Evolutionary conservation across 2,113 vertebrate genomes (phyloP).

Genomic region (Otis tarda): DNA sequence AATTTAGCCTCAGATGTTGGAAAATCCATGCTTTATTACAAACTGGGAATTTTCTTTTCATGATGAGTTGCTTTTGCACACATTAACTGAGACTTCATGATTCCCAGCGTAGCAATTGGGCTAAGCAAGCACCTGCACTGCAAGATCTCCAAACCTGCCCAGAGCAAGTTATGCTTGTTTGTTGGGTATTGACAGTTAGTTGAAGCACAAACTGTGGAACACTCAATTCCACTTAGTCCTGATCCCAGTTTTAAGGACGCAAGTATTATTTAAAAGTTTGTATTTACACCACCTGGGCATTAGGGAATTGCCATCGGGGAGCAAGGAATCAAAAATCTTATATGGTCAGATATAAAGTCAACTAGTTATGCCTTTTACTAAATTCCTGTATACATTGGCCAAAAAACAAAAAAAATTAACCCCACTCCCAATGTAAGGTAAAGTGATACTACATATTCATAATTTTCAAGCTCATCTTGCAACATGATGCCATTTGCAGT

Average conservation of each 20-base stretch:
- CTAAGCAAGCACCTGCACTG: slow-evolving; percentile 68
- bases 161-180: slow-evolving; percentile 22
- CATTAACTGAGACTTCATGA: slow-evolving; percentile 57
- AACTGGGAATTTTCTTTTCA: slow-evolving; percentile 61
- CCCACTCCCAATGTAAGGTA: background rate
- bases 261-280: background rate
- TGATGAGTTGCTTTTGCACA: slow-evolving; percentile 62
- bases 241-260: background rate
- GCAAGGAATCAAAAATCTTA: background rate
- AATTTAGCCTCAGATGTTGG: slow-evolving; percentile 61
- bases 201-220: slow-evolving; percentile 1
- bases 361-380: background rate
- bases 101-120: slow-evolving; percentile 55
- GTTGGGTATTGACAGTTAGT: slow-evolving; percentile 16
- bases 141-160: background rate
- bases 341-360: background rate
- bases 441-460: background rate
- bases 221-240: background rate
- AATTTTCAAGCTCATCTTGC: background rate
- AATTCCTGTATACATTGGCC: background rate
- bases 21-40: slow-evolving; percentile 66
- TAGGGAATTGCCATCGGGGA: background rate
- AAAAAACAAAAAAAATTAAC: background rate
- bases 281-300: background rate
- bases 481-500: background rate